A percentile compares a stretch with the other conserved stretches of the same genome.
Conservation (phyloP, 2,888 invertebrate genomes). For the Amphipyra berbera region DNA sequence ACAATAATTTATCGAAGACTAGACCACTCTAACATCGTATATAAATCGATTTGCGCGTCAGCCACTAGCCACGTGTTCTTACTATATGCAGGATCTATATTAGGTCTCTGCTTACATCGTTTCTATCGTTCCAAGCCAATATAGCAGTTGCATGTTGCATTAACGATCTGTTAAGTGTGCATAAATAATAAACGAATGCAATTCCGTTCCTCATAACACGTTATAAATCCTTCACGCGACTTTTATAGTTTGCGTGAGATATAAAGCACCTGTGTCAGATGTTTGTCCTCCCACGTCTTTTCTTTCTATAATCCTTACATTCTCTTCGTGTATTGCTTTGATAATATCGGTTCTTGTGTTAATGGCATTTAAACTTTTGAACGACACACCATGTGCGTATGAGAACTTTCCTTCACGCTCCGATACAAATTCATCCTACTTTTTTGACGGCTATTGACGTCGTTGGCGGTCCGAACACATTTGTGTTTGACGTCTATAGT, state of each 20-base stretch:
- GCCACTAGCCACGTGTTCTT: background rate
- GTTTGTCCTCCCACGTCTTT: slow-evolving; percentile 4
- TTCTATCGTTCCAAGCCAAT: slow-evolving; percentile 3
- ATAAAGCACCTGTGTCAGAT: slow-evolving; percentile 20
- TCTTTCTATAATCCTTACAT: background rate
- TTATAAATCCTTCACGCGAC: slow-evolving; percentile 24
- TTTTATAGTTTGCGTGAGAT: slow-evolving; percentile 21
- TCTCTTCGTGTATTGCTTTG: background rate
- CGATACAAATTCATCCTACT: too few species aligned
- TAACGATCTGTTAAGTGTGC: slow-evolving; percentile 22
- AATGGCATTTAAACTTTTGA: too few species aligned
- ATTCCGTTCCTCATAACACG: slow-evolving; percentile 10
- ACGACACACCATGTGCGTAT: too few species aligned
- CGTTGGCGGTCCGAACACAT: too few species aligned
- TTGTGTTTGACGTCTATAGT: too few species aligned
- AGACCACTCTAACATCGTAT: background rate
- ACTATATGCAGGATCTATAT: slow-evolving; percentile 1
- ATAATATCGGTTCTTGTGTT: background rate
- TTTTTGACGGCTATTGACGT: too few species aligned
- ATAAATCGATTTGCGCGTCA: background rate
- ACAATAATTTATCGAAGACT: slow-evolving; percentile 7
- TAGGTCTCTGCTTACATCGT: slow-evolving; percentile 11
- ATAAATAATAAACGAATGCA: slow-evolving; percentile 30
- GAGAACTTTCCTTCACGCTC: too few species aligned
- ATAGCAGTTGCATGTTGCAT: slow-evolving; percentile 17